Evolutionary conservation across 2,797 vertebrate species (phyloP).

Genomic region (Mastacembelus armatus): DNA sequence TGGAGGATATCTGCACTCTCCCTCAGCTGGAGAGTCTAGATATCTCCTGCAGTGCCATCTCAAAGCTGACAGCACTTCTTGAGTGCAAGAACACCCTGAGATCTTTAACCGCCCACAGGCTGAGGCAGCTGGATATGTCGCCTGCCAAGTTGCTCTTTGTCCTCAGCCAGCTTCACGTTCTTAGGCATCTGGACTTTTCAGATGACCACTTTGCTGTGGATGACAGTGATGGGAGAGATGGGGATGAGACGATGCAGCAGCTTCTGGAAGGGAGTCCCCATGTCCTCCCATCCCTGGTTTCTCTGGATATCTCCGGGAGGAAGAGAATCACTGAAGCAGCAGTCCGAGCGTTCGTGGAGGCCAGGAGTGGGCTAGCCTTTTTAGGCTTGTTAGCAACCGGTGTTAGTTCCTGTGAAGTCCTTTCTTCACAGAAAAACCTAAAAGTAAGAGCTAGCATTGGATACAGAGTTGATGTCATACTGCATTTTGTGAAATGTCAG

Average conservation of each 20-base stretch:
- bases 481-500: not conserved
- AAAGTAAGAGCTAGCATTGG: slow-evolving; percentile 84
- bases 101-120: slow-evolving; percentile 89
- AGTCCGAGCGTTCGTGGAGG: slow-evolving; percentile 87
- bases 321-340: slow-evolving; percentile 87
- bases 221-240: slow-evolving; percentile 73
- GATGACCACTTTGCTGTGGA: slow-evolving; percentile 89
- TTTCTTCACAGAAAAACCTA: slow-evolving; percentile 87
- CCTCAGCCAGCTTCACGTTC: slow-evolving; percentile 73
- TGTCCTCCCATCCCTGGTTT: slow-evolving; percentile 89
- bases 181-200: slow-evolving; percentile 95
- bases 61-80: slow-evolving; percentile 90
- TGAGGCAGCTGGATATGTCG: slow-evolving; percentile 91
- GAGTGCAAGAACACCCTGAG: slow-evolving; percentile 88
- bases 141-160: slow-evolving; percentile 88
- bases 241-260: slow-evolving; percentile 82
- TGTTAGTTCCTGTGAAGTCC: slow-evolving; percentile 88
- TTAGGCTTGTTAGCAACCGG: slow-evolving; percentile 93
- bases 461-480: not conserved
- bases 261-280: slow-evolving; percentile 88
- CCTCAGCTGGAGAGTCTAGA: slow-evolving; percentile 92
- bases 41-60: slow-evolving; percentile 91
- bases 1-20: slow-evolving; percentile 91
- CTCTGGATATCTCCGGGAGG: slow-evolving; percentile 94
- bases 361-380: slow-evolving; percentile 89